phyloP scores from a whole-genome alignment of 2,113 vertebrate species.

The Sinocyclocheilus rhinocerous region DNA sequence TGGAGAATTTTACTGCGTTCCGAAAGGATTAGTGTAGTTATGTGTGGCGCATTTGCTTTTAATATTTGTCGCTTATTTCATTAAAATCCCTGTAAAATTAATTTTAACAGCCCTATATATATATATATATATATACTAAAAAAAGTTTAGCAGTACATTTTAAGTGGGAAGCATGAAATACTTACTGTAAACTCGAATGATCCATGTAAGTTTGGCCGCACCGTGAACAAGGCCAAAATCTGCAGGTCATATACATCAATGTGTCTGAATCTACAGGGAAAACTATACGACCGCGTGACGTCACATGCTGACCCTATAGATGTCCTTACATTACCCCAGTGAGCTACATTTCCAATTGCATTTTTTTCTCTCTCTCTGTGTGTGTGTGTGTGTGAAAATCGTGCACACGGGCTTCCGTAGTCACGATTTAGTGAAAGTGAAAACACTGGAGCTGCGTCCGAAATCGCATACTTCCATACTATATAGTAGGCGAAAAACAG shows the following conservation, averaged over 20 bases:
- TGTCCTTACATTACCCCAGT: constrained; percentile 54
- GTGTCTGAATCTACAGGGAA: not conserved
- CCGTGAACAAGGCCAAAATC: not conserved
- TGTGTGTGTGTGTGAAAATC: constrained; percentile 27
- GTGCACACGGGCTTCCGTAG: constrained; percentile 46
- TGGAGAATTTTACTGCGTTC: not conserved
- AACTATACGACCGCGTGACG: constrained; percentile 13
- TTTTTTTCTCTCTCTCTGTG: not conserved
- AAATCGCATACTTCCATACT: no score
- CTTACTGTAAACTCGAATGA: constrained; percentile 14
- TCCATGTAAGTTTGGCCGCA: constrained; percentile 3
- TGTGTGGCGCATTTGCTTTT: not conserved
- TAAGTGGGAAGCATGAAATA: not conserved
- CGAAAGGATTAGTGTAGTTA: not conserved
- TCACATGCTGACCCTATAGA: constrained; percentile 40
- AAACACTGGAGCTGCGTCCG: no score
- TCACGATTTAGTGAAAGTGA: constrained; percentile 9
- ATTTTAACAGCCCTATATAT: not conserved
- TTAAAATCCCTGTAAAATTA: not conserved
- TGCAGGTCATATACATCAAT: constrained; percentile 2
- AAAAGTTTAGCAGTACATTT: not conserved
- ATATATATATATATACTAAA: not conserved
- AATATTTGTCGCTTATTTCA: not conserved
- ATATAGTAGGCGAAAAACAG: no score
- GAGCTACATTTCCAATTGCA: constrained; percentile 37